These are phyloP conservation scores for Melanchra persicariae DNA, from an alignment of 2,888 invertebrate genomes.

Conservation along the genomic window DNA sequence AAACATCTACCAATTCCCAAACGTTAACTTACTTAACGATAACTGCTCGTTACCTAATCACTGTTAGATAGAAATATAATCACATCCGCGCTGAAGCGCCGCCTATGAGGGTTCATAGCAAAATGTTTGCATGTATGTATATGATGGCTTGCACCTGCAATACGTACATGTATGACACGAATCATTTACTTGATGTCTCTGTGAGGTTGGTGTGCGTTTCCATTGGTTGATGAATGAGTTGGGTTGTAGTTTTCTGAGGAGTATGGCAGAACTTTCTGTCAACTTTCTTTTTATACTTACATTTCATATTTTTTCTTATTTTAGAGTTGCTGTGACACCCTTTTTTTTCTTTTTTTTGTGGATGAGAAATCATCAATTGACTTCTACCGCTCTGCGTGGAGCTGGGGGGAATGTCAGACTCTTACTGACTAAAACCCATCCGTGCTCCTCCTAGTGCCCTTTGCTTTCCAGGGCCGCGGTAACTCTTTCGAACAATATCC, in stretches of 20 bases:
- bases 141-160: constrained; percentile 61
- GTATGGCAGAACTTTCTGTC: background rate
- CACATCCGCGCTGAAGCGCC: constrained; percentile 12
- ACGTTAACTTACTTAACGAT: background rate
- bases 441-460: no score
- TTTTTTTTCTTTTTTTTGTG: no score
- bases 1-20: background rate
- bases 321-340: no score
- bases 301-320: no score
- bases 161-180: constrained; percentile 64
- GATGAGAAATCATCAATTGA: no score
- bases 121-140: constrained; percentile 38
- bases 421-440: no score
- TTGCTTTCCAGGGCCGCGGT: no score
- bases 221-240: constrained; percentile 59
- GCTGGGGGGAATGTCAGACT: no score
- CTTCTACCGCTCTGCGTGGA: no score
- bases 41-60: constrained; percentile 23
- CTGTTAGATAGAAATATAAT: constrained; percentile 48
- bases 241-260: background rate
- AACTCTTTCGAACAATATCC: no score
- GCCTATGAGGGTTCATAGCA: constrained; percentile 38
- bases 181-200: constrained; percentile 70
- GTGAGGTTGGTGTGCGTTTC: constrained; percentile 69
- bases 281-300: no score